These are phyloP conservation scores for Macquaria ambigua DNA, from an alignment of 2,113 vertebrate species.

Conservation along the genomic window DNA sequence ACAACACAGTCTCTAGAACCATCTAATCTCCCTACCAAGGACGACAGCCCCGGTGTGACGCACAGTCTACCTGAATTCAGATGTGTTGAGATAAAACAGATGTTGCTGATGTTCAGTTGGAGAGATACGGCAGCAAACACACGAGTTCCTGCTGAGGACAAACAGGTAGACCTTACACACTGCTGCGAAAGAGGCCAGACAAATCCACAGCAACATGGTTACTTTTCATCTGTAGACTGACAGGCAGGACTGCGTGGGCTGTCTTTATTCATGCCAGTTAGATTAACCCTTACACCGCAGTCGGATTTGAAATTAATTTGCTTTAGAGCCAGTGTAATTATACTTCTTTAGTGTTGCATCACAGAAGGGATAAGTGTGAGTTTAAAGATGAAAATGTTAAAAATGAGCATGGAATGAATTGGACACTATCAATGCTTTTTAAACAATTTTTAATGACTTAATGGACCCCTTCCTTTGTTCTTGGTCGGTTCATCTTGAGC, in stretches of 20 bases:
- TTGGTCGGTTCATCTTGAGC: no score
- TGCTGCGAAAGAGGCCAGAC: slow-evolving; percentile 10
- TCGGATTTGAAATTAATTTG: slow-evolving; percentile 48
- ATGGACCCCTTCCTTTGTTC: no score
- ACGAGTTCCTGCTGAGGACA: not conserved
- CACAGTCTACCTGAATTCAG: not conserved
- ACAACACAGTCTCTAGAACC: not conserved
- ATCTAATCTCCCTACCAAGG: not conserved
- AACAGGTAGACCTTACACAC: not conserved
- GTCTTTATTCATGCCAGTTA: slow-evolving; percentile 37
- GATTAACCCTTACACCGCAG: slow-evolving; percentile 56
- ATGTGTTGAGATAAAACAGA: not conserved
- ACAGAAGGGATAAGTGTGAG: slow-evolving; percentile 16
- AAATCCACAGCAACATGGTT: not conserved
- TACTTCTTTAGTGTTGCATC: slow-evolving; percentile 46
- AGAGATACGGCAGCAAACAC: not conserved
- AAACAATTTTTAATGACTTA: slow-evolving; percentile 3
- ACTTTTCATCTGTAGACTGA: slow-evolving; percentile 4
- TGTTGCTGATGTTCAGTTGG: not conserved
- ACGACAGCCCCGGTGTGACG: not conserved
- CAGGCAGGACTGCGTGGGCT: slow-evolving; percentile 39
- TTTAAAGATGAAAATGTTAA: slow-evolving; percentile 38
- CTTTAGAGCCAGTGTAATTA: slow-evolving; percentile 48
- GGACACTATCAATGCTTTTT: slow-evolving; percentile 7
- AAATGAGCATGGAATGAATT: slow-evolving; percentile 10